Conservation (phyloP, 2,888 invertebrate species). For the Blera fallax region DNA sequence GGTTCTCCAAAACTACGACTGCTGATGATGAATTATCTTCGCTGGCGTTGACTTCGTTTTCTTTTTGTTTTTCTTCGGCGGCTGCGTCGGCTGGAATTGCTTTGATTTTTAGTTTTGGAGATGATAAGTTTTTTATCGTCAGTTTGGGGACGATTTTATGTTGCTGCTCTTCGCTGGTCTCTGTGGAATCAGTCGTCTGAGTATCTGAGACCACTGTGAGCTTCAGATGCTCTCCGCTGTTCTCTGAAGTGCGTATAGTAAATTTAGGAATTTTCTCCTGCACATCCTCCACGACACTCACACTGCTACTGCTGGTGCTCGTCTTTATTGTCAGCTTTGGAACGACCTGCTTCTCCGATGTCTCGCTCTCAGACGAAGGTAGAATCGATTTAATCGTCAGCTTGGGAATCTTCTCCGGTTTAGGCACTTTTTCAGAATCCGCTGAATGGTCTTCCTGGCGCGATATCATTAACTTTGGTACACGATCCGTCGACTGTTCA, state of each 20-base stretch:
- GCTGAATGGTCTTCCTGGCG: slow-evolving; percentile 77
- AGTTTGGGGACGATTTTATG: slow-evolving; percentile 79
- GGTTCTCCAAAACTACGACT: slow-evolving; percentile 61
- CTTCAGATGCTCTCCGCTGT: slow-evolving; percentile 74
- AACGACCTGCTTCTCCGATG: slow-evolving; percentile 73
- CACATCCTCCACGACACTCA: slow-evolving; percentile 29
- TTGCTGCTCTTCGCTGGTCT: slow-evolving; percentile 43
- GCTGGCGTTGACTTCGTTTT: slow-evolving; percentile 56
- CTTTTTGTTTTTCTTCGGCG: slow-evolving; percentile 73
- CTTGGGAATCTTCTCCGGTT: slow-evolving; percentile 84
- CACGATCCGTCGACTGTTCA: slow-evolving; percentile 74
- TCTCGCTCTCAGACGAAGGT: slow-evolving; percentile 82
- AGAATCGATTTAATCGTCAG: slow-evolving; percentile 83
- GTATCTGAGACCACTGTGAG: slow-evolving; percentile 69
- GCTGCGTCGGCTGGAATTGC: slow-evolving; percentile 76
- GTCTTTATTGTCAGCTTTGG: slow-evolving; percentile 79
- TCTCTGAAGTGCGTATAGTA: slow-evolving; percentile 77
- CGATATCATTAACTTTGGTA: slow-evolving; percentile 79
- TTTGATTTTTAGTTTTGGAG: slow-evolving; percentile 82
- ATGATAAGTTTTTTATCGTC: slow-evolving; percentile 80
- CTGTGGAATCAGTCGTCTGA: slow-evolving; percentile 28
- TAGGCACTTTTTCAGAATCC: slow-evolving; percentile 78
- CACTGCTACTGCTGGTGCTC: slow-evolving; percentile 26
- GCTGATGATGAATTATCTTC: slow-evolving; percentile 68
- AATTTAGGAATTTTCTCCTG: slow-evolving; percentile 77